phyloP scores from a whole-genome alignment of 2,888 invertebrate species.

The Sphaerophoria rueppellii region DNA sequence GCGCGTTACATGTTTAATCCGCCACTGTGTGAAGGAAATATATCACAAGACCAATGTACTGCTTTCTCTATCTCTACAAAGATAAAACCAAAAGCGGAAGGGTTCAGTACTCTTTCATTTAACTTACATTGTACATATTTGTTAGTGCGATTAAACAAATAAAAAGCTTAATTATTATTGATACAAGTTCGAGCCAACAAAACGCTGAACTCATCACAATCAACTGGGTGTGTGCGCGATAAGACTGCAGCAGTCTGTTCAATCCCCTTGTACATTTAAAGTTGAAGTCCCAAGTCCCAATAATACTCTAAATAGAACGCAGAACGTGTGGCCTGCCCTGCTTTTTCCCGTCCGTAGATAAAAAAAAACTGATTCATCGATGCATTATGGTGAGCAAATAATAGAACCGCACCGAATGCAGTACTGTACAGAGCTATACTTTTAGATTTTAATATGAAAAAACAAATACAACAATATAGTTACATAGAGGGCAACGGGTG shows the following conservation, averaged over 20 bases:
- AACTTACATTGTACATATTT: conserved; percentile 7
- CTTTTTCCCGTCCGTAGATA: conserved; percentile 56
- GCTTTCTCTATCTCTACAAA: not conserved
- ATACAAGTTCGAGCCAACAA: conserved; percentile 64
- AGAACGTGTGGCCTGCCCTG: conserved; percentile 52
- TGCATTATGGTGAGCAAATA: conserved; percentile 70
- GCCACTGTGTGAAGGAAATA: conserved; percentile 2
- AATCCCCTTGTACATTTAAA: not conserved
- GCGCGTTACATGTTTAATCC: no score
- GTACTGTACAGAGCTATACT: not conserved
- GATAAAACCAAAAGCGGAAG: conserved; percentile 2
- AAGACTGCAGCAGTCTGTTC: conserved; percentile 39
- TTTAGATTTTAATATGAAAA: conserved; percentile 1
- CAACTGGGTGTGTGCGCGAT: conserved; percentile 59
- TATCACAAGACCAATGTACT: no score
- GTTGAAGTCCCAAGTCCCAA: not conserved
- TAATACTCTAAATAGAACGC: not conserved
- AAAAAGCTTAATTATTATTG: conserved; percentile 64
- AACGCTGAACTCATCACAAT: conserved; percentile 68
- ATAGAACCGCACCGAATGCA: conserved; percentile 45
- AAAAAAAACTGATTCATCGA: conserved; percentile 68
- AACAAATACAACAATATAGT: not conserved
- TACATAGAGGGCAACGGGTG: conserved; percentile 26
- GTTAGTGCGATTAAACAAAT: conserved; percentile 55
- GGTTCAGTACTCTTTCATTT: conserved; percentile 52